These are phyloP conservation scores for Hylomyscus alleni DNA, from an alignment of 2,797 vertebrate species.

Conservation along the genomic window DNA sequence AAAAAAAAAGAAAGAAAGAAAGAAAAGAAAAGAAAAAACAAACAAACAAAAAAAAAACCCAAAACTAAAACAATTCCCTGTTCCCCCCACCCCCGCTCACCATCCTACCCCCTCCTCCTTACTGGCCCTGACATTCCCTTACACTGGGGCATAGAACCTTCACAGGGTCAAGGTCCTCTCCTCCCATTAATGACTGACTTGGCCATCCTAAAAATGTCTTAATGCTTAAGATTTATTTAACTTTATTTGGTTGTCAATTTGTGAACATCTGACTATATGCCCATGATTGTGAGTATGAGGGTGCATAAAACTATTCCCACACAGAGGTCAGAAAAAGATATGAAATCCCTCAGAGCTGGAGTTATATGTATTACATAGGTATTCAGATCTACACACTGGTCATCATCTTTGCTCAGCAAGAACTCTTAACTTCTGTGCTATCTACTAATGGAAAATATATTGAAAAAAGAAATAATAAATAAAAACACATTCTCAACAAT, in stretches of 20 bases:
- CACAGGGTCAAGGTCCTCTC: no score
- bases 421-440: not conserved
- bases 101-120: no score
- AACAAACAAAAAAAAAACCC: no score
- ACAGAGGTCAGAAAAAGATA: not conserved
- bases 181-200: no score
- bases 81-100: no score
- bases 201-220: not conserved
- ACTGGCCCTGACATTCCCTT: no score
- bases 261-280: not conserved
- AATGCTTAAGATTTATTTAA: not conserved
- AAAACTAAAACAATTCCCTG: no score
- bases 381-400: not conserved
- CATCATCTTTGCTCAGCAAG: not conserved
- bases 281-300: not conserved
- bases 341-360: not conserved
- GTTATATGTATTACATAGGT: not conserved
- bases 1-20: no score
- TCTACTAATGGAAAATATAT: not conserved
- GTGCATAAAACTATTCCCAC: not conserved
- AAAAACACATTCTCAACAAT: not conserved
- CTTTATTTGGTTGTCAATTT: not conserved
- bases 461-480: not conserved
- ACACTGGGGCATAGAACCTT: no score
- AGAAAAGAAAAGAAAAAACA: no score